Percentiles rank a stretch among this genome's conserved stretches.
Evolutionary conservation across 1,140 invertebrate genomes (phyloP).

Genomic region (Cyclargus thomasi): DNA sequence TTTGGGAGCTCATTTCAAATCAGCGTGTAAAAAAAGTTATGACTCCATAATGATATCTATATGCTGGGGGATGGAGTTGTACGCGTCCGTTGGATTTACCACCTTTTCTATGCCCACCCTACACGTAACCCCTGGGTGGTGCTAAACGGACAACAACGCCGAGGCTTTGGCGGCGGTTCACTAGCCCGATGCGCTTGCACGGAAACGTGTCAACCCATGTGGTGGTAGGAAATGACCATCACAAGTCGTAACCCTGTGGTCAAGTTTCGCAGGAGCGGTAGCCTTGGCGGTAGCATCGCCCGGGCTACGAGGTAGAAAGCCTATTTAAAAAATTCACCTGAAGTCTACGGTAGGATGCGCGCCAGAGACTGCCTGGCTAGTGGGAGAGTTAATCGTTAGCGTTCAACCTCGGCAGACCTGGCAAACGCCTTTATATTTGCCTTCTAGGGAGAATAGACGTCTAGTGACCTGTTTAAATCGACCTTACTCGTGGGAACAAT

Average conservation of each 20-base stretch:
- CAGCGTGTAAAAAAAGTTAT: no score
- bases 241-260: not conserved
- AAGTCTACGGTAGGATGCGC: slow-evolving; percentile 27
- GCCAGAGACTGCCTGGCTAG: slow-evolving; percentile 26
- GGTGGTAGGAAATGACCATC: no score
- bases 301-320: slow-evolving; percentile 26
- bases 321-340: slow-evolving; percentile 30
- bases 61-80: no score
- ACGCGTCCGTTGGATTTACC: no score
- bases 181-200: no score
- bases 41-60: no score
- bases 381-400: slow-evolving; percentile 19
- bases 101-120: no score
- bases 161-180: no score
- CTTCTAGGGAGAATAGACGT: slow-evolving; percentile 30
- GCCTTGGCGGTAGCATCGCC: slow-evolving; percentile 25
- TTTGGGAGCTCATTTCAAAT: no score
- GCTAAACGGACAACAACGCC: no score
- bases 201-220: no score
- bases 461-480: slow-evolving; percentile 26
- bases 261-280: slow-evolving; percentile 20
- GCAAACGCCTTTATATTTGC: slow-evolving; percentile 21
- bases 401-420: slow-evolving; percentile 28
- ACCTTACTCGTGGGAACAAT: slow-evolving; percentile 31
- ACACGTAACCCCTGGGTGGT: no score